Evolutionary conservation across 2,113 vertebrate species (phyloP), one percentile per base, ranked within the genome.

Genomic region (Centropristis striata): DNA sequence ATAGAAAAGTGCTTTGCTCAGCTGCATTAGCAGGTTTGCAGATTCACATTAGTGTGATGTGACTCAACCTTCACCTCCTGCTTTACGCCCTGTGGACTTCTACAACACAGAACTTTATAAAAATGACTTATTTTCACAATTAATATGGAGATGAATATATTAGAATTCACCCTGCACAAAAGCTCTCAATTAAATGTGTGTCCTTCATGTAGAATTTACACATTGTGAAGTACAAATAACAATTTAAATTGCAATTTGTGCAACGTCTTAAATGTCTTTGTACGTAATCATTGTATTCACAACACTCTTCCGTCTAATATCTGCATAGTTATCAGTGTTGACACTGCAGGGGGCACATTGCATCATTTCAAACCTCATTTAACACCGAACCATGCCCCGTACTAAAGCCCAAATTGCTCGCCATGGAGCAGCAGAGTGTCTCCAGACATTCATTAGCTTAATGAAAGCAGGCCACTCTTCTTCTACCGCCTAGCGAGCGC

Each of bases 391-490:
- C 80, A 20, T 81, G 90, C 86, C 90, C 89, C 85, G 90, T 89
- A 90, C 88, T 83, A 83, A 86, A 90, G 84, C 89, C 89, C 87
- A 95, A 93, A 95, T 92, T 90, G 91, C 92, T 89, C 87, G 75
- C 90, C 81, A 47, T 80, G 81, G 92, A 93, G 88, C 75, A 32
- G 72, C 82, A 86, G 81, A 92, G 88, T 86, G 80, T 73, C 92
- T 94, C 93, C 91, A 92, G 93, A 95, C 94, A 93, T 95, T 95
- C 94, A 95, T 95, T 95, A 95, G 88, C 92, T 89, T 95, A 95
- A 95, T 95, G 92, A 95, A 95, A 95, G 94, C 92, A 92, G 92
- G 93, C 89, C 93, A 91, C 92, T 93, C 91, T 89, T 88, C 89
- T 85, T 88, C 90, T 85, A 81, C 87, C 87, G 78, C 94, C 91